These are phyloP conservation scores for Lanius collurio DNA, from an alignment of 2,113 vertebrate genomes.

Conservation along the genomic window DNA sequence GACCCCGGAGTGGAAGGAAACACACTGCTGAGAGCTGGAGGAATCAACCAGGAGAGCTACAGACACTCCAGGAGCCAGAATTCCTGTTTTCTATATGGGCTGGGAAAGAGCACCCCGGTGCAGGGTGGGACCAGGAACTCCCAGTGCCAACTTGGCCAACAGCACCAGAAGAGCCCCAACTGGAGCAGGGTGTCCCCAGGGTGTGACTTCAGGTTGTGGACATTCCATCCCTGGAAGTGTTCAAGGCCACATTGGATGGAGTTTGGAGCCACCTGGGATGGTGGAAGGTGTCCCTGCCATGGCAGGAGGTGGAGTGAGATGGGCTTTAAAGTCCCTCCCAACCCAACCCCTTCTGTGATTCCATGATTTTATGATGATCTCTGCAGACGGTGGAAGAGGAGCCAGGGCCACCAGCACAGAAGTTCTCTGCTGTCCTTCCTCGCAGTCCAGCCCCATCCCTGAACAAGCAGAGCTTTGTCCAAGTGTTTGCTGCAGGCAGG, in stretches of 20 bases:
- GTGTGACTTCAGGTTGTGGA: neutral
- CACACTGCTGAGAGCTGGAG: neutral
- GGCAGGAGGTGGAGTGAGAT: neutral
- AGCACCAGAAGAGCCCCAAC: neutral
- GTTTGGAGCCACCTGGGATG: neutral
- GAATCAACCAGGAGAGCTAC: neutral
- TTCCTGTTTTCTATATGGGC: neutral
- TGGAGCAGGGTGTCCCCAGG: neutral
- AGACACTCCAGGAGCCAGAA: neutral
- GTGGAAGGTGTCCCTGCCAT: neutral
- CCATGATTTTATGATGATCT: neutral
- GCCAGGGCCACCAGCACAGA: neutral
- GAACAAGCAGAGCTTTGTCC: constrained; percentile 55
- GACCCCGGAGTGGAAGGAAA: neutral
- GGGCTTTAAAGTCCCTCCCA: neutral
- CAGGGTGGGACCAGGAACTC: neutral
- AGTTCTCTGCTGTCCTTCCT: neutral
- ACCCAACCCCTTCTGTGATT: neutral
- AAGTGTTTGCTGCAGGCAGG: constrained; percentile 6
- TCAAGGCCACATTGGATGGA: neutral
- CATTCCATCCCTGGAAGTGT: neutral
- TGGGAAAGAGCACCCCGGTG: neutral
- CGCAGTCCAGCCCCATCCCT: neutral
- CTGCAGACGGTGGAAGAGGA: neutral
- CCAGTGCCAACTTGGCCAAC: neutral